phyloP scores from a whole-genome alignment of 92 coral and sea anemone species.

The Nematostella vectensis region DNA sequence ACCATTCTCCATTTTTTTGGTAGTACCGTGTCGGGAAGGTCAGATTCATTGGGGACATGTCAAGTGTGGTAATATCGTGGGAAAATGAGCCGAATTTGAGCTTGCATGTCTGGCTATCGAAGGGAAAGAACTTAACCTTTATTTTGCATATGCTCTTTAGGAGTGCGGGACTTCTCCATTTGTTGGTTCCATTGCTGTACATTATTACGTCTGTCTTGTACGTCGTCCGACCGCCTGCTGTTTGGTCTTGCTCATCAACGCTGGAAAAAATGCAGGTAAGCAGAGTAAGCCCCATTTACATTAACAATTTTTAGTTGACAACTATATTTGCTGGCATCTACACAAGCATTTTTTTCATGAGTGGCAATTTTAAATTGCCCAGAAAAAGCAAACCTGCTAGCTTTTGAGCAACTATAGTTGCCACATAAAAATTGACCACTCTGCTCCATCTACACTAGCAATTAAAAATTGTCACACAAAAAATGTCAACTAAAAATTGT shows the following conservation, averaged over 20 bases:
- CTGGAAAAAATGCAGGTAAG: too few species aligned
- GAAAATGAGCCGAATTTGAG: conserved; percentile 86
- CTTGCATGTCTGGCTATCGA: conserved; percentile 64
- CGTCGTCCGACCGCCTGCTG: conserved; percentile 62
- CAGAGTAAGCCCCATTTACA: too few species aligned
- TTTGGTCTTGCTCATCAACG: conserved; percentile 72
- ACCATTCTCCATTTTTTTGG: conserved; percentile 85
- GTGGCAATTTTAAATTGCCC: too few species aligned
- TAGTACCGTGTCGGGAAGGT: conserved; percentile 43
- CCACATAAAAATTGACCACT: too few species aligned
- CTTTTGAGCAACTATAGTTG: too few species aligned
- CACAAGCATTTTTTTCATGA: too few species aligned
- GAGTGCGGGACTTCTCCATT: conserved; percentile 70
- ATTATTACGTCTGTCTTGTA: conserved; percentile 45
- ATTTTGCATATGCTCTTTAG: conserved; percentile 64
- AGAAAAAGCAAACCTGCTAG: too few species aligned
- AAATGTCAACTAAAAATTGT: too few species aligned
- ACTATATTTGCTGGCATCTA: too few species aligned
- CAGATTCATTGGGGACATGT: conserved; percentile 36
- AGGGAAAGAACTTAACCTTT: conserved; percentile 64
- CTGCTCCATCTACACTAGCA: too few species aligned
- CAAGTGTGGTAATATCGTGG: conserved; percentile 34
- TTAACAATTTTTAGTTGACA: too few species aligned
- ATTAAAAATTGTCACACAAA: too few species aligned
- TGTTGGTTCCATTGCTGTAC: conserved; percentile 34